Evolutionary conservation across 2,888 invertebrate species (phyloP), one percentile per base, ranked within the genome.

Genomic region (Aproaerema taeniolella): DNA sequence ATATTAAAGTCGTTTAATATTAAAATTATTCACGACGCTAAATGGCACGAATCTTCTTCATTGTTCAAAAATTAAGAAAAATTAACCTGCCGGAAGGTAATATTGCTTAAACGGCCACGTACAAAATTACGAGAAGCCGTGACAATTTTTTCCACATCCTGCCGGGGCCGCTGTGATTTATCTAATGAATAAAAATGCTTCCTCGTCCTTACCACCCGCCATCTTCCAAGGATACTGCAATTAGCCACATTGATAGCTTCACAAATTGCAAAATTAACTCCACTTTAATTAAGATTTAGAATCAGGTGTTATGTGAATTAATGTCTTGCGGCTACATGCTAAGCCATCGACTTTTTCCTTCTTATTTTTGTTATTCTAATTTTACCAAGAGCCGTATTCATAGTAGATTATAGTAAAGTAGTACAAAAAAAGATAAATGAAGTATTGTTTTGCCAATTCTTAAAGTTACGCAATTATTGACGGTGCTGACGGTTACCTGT

Each of bases 101-200:
- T 79, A 73, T 71, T 54, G 68, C 56, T 69, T 65, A 68, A 68
- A 68, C 69, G 74, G 61, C 62, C 85, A 81, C 85, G 82, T 82
- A 82, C 83, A 76, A 85, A 83, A 85, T 85, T 86, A 82, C 76
- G 68, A 65, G 74, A 70, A 79, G 70, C 76, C 69, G 77, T 77
- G 83, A 83, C 85, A 81, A 66, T 81, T 83, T 85, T 82, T 81
- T 73, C 67, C 62, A 8, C 8, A 79, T 76, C 79, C 72, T 60
- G 50, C 50, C 48, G 55, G 49, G 45, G 45, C 76, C 68, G 28
- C 46, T 17, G 67, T 83, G 83, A 85, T 82, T 85, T 82, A 83
- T 85, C 65, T 86, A 83, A 86, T 86, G 86, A 85, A 81, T 85
- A 86, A 85, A 85, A 83, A 86, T 85, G 82, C 71, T 72, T 61